These are phyloP conservation scores for Trachemys scripta DNA, from an alignment of 2,113 vertebrate genomes.

Conservation along the genomic window DNA sequence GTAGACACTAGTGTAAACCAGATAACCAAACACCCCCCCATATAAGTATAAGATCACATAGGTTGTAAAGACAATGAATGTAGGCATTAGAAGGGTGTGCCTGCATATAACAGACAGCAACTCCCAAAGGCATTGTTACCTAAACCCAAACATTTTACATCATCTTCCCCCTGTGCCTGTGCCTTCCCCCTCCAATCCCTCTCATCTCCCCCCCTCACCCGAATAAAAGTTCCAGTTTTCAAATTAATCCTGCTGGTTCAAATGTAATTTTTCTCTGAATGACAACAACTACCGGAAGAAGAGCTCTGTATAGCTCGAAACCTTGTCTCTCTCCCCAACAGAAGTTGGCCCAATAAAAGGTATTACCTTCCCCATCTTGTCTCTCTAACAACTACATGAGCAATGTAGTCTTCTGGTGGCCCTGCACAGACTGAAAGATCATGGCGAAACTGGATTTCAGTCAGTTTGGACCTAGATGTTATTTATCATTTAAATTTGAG, in stretches of 20 bases:
- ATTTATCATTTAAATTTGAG: background rate
- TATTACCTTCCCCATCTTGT: no score
- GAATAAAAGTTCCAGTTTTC: background rate
- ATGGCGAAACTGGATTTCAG: constrained; percentile 46
- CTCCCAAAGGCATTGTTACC: background rate
- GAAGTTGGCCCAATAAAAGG: no score
- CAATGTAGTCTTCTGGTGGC: constrained; percentile 7
- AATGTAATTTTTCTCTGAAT: background rate
- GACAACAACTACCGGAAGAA: background rate
- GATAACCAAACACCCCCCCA: background rate
- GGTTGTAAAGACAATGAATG: background rate
- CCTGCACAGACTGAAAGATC: background rate
- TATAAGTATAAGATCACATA: no score
- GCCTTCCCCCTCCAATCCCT: background rate
- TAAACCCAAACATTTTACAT: background rate
- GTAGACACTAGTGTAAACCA: fast-evolving
- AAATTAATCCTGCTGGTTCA: background rate
- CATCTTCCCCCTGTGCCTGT: fast-evolving
- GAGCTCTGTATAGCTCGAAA: no score
- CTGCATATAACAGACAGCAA: background rate
- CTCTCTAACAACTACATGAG: background rate
- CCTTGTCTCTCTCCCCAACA: no score
- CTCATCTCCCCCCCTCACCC: background rate
- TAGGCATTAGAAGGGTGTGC: background rate
- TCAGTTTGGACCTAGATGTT: constrained; percentile 32